Conservation (phyloP, 2,113 vertebrate genomes). For the Hemichromis elongatus region DNA sequence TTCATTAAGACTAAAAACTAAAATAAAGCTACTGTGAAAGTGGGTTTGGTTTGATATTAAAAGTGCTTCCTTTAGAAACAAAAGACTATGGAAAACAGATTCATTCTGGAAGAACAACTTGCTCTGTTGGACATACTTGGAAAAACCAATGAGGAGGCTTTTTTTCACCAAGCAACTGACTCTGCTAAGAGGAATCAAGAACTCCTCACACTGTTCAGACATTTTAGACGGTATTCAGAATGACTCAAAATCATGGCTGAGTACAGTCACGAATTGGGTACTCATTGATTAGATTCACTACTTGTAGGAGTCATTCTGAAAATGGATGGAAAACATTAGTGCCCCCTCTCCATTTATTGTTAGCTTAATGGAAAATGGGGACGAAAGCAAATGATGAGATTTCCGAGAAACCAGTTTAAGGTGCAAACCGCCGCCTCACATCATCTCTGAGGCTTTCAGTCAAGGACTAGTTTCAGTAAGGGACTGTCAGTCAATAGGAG, state of each 20-base stretch:
- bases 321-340: not conserved
- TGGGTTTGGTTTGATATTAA: slow-evolving; percentile 47
- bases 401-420: slow-evolving; percentile 38
- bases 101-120: slow-evolving; percentile 50
- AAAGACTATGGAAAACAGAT: slow-evolving; percentile 13
- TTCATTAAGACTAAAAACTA: slow-evolving; percentile 27
- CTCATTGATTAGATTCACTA: not conserved
- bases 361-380: not conserved
- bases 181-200: not conserved
- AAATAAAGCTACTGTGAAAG: slow-evolving; percentile 56
- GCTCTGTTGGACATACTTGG: not conserved
- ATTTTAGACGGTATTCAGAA: not conserved
- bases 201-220: not conserved
- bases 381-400: not conserved
- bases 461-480: slow-evolving; percentile 10
- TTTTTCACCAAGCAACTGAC: not conserved
- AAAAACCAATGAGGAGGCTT: not conserved
- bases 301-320: not conserved
- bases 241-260: not conserved
- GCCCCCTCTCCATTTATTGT: not conserved
- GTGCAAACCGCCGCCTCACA: slow-evolving; percentile 37
- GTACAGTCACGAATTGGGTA: not conserved
- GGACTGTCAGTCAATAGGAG: slow-evolving; percentile 5
- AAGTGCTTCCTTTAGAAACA: slow-evolving; percentile 53
- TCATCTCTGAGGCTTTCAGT: slow-evolving; percentile 44